A percentile compares a stretch with the other conserved stretches of the same genome.
These are phyloP conservation scores for Chinchilla lanigera DNA, from an alignment of 2,113 vertebrate species.

Conservation along the genomic window DNA sequence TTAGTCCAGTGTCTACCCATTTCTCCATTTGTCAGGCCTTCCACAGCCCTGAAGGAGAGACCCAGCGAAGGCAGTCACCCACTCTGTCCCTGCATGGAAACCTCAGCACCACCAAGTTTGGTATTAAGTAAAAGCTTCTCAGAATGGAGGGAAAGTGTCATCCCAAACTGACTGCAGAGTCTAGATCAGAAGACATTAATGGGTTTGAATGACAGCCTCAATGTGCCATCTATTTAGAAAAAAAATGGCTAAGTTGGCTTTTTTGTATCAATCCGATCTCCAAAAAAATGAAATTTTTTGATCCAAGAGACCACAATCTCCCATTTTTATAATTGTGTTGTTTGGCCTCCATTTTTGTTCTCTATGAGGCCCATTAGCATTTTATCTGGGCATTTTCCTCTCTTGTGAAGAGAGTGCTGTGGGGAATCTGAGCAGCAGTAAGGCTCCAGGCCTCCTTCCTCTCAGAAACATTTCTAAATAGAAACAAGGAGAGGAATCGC, in stretches of 20 bases:
- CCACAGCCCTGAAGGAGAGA: not conserved
- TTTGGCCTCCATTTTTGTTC: not conserved
- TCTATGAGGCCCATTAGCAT: not conserved
- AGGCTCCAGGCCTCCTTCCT: not conserved
- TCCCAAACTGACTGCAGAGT: not conserved
- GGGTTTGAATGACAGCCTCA: not conserved
- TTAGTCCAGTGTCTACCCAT: not conserved
- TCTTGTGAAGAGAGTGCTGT: conserved; percentile 21
- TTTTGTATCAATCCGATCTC: not conserved
- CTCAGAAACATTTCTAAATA: conserved; percentile 12
- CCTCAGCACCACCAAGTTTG: not conserved
- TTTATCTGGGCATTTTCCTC: not conserved
- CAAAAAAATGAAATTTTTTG: not conserved
- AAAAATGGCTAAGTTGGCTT: not conserved
- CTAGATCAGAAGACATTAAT: not conserved
- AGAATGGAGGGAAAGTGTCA: not conserved
- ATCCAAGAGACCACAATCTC: not conserved
- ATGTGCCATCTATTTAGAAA: not conserved
- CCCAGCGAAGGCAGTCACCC: rapidly evolving
- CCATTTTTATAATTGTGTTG: not conserved
- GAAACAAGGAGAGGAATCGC: not conserved
- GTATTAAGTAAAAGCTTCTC: not conserved
- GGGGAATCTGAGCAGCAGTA: not conserved
- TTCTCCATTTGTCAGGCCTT: not conserved
- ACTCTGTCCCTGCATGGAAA: not conserved